These are phyloP conservation scores for Calyptommatus sinebrachiatus DNA, from an alignment of 2,113 vertebrate species.

Conservation along the genomic window DNA sequence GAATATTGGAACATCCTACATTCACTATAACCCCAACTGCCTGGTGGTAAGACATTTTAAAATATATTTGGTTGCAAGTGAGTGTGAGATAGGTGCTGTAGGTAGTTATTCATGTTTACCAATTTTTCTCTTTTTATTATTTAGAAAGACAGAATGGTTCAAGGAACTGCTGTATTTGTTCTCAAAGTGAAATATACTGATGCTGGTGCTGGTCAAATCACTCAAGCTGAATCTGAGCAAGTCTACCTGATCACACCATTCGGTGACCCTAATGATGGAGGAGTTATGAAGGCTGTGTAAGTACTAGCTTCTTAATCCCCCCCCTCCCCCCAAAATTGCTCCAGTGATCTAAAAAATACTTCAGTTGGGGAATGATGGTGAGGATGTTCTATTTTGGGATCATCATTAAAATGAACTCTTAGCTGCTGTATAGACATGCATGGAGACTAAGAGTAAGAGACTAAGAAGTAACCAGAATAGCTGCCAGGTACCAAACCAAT, in stretches of 20 bases:
- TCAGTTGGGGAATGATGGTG: background rate
- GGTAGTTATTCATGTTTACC: constrained; percentile 6
- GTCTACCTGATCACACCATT: constrained; percentile 77
- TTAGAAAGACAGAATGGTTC: constrained; percentile 73
- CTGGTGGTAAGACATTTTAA: constrained; percentile 50
- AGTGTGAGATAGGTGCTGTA: fast-evolving
- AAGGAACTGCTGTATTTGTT: constrained; percentile 69
- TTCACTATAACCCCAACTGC: constrained; percentile 64
- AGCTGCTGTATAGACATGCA: too few species aligned
- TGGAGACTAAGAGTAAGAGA: too few species aligned
- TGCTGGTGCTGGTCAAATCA: constrained; percentile 64
- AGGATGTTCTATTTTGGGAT: too few species aligned
- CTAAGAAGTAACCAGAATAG: too few species aligned
- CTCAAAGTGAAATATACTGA: constrained; percentile 73
- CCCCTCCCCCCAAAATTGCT: background rate
- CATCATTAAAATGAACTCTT: too few species aligned
- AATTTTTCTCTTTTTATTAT: constrained; percentile 20
- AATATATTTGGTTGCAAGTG: background rate
- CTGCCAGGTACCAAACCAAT: too few species aligned
- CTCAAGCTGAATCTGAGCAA: constrained; percentile 72
- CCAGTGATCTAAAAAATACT: background rate
- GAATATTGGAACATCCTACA: constrained; percentile 73
- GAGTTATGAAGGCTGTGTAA: constrained; percentile 76
- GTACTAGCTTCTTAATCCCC: constrained; percentile 13
- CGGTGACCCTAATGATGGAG: constrained; percentile 72